These are phyloP conservation scores for Himantopus leucocephalus DNA, from an alignment of 2,113 vertebrate genomes.

Conservation along the genomic window DNA sequence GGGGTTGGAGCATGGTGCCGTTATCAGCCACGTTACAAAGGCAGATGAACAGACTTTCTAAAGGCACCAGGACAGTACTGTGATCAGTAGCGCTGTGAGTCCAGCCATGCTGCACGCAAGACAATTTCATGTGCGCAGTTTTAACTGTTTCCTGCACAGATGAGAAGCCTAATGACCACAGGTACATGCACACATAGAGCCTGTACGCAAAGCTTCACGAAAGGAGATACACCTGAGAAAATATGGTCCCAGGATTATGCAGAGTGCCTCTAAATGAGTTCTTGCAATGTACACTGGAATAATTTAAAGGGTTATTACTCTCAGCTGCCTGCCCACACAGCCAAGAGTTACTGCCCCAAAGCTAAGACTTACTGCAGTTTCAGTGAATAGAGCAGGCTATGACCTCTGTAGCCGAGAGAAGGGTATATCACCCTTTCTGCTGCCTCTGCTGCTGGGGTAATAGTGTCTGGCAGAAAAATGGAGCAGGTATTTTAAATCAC, in stretches of 20 bases:
- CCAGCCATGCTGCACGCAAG: neutral
- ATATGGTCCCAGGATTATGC: neutral
- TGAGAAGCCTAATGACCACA: neutral
- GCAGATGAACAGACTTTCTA: neutral
- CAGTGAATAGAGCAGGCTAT: neutral
- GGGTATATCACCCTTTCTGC: slow-evolving; percentile 15
- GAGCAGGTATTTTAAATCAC: slow-evolving; percentile 24
- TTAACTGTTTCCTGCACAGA: neutral
- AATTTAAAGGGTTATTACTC: slow-evolving; percentile 42
- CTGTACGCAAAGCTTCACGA: neutral
- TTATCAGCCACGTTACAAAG: neutral
- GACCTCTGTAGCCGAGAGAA: neutral
- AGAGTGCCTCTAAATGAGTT: neutral
- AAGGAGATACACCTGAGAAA: neutral
- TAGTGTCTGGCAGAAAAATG: neutral
- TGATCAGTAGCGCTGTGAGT: neutral
- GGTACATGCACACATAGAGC: neutral
- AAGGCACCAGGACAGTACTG: neutral
- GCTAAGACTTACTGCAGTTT: neutral
- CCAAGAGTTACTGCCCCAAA: slow-evolving; percentile 20
- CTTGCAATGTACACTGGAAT: neutral
- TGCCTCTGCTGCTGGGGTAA: slow-evolving; percentile 4
- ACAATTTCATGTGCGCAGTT: neutral
- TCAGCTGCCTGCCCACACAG: slow-evolving; percentile 14
- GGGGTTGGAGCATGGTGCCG: neutral